Evolutionary conservation across 2,888 invertebrate genomes (phyloP).

Genomic region (Liodrosophila aerea): DNA sequence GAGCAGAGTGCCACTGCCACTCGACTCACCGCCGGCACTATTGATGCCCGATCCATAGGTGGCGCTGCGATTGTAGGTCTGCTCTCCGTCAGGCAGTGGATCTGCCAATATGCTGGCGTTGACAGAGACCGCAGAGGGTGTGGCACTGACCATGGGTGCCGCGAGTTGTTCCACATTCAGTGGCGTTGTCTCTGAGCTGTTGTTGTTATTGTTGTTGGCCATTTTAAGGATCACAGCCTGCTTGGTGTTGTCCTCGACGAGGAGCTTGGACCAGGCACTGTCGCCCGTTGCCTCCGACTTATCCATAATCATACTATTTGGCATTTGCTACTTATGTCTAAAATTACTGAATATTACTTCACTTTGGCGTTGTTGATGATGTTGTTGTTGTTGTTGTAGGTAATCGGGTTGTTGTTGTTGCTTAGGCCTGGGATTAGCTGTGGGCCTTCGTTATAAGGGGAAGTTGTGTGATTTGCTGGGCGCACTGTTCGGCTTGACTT

Average conservation of each 20-base stretch:
- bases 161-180: conserved; percentile 63
- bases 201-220: conserved; percentile 46
- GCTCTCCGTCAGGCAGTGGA: conserved; percentile 29
- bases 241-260: conserved; percentile 75
- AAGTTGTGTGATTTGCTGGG: conserved; percentile 55
- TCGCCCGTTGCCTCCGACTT: conserved; percentile 79
- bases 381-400: conserved; percentile 83
- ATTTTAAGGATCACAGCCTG: conserved; percentile 75
- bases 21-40: conserved; percentile 60
- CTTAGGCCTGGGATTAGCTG: too few relatives aligned
- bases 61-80: conserved; percentile 63
- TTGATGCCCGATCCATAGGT: conserved; percentile 67
- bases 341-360: conserved; percentile 22
- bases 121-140: neutral
- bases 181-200: conserved; percentile 68
- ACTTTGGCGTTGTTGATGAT: conserved; percentile 34
- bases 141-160: neutral
- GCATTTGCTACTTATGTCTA: conserved; percentile 41
- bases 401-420: conserved; percentile 83
- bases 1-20: conserved; percentile 65
- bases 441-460: conserved; percentile 69
- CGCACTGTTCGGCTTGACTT: conserved; percentile 48
- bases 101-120: conserved; percentile 14
- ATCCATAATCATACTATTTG: conserved; percentile 81
- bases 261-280: conserved; percentile 82